Percentiles rank a stretch among this genome's conserved stretches.
These are phyloP conservation scores for Scaptodrosophila lebanonensis DNA, from an alignment of 1,140 invertebrate species.

Conservation along the genomic window DNA sequence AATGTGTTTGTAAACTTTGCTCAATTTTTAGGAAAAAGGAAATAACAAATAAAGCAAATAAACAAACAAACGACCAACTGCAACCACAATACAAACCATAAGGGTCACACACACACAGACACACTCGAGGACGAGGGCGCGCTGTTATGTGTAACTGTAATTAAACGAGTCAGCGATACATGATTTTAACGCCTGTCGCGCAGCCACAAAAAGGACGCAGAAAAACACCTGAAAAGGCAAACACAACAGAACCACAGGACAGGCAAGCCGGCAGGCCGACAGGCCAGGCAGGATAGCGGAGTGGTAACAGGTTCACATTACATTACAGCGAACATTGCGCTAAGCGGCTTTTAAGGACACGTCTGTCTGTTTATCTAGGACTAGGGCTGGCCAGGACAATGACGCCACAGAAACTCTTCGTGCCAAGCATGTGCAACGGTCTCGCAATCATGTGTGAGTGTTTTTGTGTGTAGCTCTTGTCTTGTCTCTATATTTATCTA, in stretches of 20 bases:
- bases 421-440: slow-evolving; percentile 51
- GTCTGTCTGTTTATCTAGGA: slow-evolving; percentile 39
- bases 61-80: background rate
- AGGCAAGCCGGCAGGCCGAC: background rate
- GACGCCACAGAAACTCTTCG: slow-evolving; percentile 51
- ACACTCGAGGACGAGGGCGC: slow-evolving; percentile 8
- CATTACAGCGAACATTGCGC: slow-evolving; percentile 25
- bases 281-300: slow-evolving; percentile 24
- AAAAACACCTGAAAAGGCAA: slow-evolving; percentile 37
- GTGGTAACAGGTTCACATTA: slow-evolving; percentile 59
- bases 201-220: slow-evolving; percentile 27
- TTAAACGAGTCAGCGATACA: slow-evolving; percentile 72
- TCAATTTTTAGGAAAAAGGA: too few relatives aligned
- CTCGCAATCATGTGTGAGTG: too few relatives aligned
- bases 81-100: background rate
- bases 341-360: slow-evolving; percentile 71
- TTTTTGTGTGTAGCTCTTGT: slow-evolving; percentile 7
- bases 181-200: slow-evolving; percentile 70
- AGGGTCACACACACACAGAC: background rate
- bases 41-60: too few relatives aligned
- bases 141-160: slow-evolving; percentile 67
- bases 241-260: slow-evolving; percentile 12
- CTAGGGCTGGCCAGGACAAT: slow-evolving; percentile 45
- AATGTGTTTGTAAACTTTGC: too few relatives aligned
- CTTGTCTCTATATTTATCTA: too few relatives aligned